Conservation (phyloP, 2,888 invertebrate genomes). For the Hedya salicella region DNA sequence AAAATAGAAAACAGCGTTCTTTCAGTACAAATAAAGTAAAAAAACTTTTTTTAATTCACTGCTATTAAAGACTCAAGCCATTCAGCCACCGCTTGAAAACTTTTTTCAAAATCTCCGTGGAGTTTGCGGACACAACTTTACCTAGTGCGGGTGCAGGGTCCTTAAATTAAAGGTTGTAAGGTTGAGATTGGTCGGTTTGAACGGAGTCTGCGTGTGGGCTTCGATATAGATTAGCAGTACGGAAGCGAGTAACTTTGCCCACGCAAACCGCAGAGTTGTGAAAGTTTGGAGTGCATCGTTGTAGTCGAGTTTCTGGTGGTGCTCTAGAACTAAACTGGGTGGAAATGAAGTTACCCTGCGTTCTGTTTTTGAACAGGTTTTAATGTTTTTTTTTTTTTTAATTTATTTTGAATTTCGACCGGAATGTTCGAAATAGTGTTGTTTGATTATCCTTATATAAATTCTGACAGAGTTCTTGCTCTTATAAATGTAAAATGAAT, state of each 20-base stretch:
- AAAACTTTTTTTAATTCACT: constrained; percentile 55
- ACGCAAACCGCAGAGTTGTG: constrained; percentile 49
- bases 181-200: constrained; percentile 60
- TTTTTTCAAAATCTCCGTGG: constrained; percentile 49
- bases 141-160: constrained; percentile 50
- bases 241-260: constrained; percentile 55
- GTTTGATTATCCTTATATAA: too few relatives aligned
- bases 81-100: constrained; percentile 50
- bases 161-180: constrained; percentile 48
- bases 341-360: constrained; percentile 56
- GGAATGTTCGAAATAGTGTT: background rate
- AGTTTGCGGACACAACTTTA: constrained; percentile 42
- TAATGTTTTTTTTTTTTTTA: constrained; percentile 51
- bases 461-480: too few relatives aligned
- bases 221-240: constrained; percentile 68
- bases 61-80: constrained; percentile 57
- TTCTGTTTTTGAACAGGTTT: constrained; percentile 53
- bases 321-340: constrained; percentile 66
- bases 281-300: constrained; percentile 45
- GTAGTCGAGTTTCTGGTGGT: constrained; percentile 53
- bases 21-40: constrained; percentile 42
- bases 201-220: constrained; percentile 56
- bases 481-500: too few relatives aligned
- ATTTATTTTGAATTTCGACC: background rate
- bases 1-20: constrained; percentile 38